Percentiles rank a stretch among this genome's conserved stretches.
Evolutionary conservation across 2,888 invertebrate species (phyloP).

Genomic region (Chesias legatella): DNA sequence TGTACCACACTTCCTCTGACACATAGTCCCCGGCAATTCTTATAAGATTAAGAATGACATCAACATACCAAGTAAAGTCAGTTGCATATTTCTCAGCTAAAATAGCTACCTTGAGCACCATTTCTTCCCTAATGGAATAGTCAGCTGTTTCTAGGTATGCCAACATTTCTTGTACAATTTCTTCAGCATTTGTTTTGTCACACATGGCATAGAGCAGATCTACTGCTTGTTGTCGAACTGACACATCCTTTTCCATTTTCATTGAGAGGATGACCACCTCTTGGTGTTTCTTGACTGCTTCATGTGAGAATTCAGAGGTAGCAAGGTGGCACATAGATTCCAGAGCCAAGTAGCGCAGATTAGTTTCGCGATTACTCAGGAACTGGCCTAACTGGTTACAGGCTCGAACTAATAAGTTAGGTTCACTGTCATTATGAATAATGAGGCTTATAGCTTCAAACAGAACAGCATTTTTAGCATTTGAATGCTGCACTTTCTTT

Average conservation of each 20-base stretch:
- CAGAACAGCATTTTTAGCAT: conserved; percentile 99
- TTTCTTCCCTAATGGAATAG: conserved; percentile 99
- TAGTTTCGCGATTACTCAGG: conserved; percentile 97
- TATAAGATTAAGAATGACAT: conserved; percentile 98
- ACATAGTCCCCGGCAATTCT: conserved; percentile 99
- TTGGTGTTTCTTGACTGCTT: conserved; percentile 99
- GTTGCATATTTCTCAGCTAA: conserved; percentile 99
- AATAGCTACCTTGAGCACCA: conserved; percentile 99
- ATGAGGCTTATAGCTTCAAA: conserved; percentile 99
- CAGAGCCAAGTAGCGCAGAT: conserved; percentile 97
- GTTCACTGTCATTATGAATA: conserved; percentile 99
- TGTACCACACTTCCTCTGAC: conserved; percentile 99
- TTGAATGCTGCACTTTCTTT: conserved; percentile 99
- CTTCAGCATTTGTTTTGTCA: conserved; percentile 98
- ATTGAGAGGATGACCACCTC: conserved; percentile 99
- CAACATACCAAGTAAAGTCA: conserved; percentile 99
- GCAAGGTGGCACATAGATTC: conserved; percentile 99
- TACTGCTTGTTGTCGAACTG: conserved; percentile 98
- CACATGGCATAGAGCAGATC: conserved; percentile 99
- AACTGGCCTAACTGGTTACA: conserved; percentile 99
- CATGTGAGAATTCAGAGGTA: conserved; percentile 99
- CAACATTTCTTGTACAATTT: conserved; percentile 99
- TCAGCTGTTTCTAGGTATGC: conserved; percentile 99
- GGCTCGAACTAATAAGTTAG: conserved; percentile 96
- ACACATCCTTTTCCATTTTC: conserved; percentile 99